Conservation (phyloP, 2,888 invertebrate genomes). For the Stegana nigrithorax region DNA sequence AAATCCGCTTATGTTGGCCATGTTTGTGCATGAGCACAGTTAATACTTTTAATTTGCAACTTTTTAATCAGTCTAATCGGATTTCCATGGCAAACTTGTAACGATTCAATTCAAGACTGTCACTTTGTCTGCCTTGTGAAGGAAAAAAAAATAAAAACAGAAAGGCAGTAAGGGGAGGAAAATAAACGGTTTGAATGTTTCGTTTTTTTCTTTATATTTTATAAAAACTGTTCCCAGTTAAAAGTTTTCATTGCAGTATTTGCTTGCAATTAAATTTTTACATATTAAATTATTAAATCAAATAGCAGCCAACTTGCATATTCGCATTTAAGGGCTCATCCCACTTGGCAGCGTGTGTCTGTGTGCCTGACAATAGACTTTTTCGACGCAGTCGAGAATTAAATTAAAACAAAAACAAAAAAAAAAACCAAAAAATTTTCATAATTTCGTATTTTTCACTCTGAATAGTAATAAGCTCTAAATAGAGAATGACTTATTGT, state of each 20-base stretch:
- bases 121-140: slow-evolving; percentile 5
- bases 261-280: not conserved
- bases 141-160: no score
- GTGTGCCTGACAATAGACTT: no score
- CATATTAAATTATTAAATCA: no score
- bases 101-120: slow-evolving; percentile 30
- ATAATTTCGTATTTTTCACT: slow-evolving; percentile 21
- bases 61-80: slow-evolving; percentile 61
- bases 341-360: no score
- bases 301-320: no score
- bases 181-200: no score
- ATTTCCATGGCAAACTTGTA: slow-evolving; percentile 50
- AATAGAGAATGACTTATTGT: slow-evolving; percentile 52
- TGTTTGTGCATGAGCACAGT: slow-evolving; percentile 53
- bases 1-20: slow-evolving; percentile 54
- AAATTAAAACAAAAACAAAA: slow-evolving; percentile 35
- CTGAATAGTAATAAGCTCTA: slow-evolving; percentile 48
- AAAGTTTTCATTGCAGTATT: no score
- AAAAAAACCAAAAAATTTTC: slow-evolving; percentile 2
- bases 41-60: slow-evolving; percentile 56
- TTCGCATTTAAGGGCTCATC: no score
- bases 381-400: slow-evolving; percentile 35
- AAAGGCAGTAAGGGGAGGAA: not conserved
- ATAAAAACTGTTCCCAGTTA: no score
- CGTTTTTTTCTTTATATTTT: no score